A percentile compares a stretch with the other conserved stretches of the same genome.
These are phyloP conservation scores for Oryctes rhinoceros DNA, from an alignment of 1,140 invertebrate genomes.

Conservation along the genomic window DNA sequence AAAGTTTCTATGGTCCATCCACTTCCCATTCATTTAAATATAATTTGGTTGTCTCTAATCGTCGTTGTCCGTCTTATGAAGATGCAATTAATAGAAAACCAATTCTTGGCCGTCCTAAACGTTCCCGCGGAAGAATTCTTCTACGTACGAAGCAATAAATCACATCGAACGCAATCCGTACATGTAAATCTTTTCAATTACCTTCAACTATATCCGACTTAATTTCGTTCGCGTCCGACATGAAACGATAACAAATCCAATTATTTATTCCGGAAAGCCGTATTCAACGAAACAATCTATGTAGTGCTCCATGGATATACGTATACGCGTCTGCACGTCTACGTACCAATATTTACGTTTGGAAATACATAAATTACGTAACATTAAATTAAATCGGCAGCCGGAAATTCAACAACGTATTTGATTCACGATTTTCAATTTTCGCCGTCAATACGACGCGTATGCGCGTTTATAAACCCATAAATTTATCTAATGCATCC, in stretches of 20 bases:
- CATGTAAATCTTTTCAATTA: too few relatives aligned
- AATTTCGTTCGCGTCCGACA: neutral
- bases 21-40: too few relatives aligned
- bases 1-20: too few relatives aligned
- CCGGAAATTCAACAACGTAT: neutral
- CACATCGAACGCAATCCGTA: neutral
- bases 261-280: neutral
- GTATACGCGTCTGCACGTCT: too few relatives aligned
- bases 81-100: neutral
- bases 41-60: too few relatives aligned
- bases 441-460: neutral
- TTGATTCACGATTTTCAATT: slow-evolving; percentile 15
- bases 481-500: slow-evolving; percentile 15
- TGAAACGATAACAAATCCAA: neutral
- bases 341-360: too few relatives aligned
- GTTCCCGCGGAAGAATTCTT: neutral
- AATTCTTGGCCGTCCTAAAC: neutral
- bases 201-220: neutral
- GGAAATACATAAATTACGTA: slow-evolving; percentile 8
- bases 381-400: neutral
- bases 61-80: too few relatives aligned
- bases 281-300: neutral
- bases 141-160: neutral
- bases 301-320: too few relatives aligned
- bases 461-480: slow-evolving; percentile 2